A percentile compares a stretch with the other conserved stretches of the same genome.
phyloP scores from a whole-genome alignment of 1,140 invertebrate species.

The Drosophila kepulauana region DNA sequence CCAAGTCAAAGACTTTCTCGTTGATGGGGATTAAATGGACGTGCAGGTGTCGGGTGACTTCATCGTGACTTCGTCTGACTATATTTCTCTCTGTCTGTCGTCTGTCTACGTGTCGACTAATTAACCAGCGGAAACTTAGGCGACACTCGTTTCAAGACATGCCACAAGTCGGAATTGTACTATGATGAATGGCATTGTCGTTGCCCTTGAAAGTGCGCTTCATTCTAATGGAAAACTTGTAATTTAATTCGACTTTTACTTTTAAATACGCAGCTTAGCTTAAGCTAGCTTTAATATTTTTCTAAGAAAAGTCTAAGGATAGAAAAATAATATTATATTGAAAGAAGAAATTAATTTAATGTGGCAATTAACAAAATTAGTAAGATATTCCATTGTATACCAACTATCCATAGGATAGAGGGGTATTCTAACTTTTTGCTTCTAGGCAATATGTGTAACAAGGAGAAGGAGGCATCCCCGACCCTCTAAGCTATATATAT shows the following conservation, averaged over 20 bases:
- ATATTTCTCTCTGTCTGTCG: too few relatives aligned
- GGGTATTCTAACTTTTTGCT: too few relatives aligned
- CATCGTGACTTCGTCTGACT: conserved; percentile 30
- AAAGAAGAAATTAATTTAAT: too few relatives aligned
- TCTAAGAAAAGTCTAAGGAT: too few relatives aligned
- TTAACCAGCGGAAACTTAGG: conserved; percentile 55
- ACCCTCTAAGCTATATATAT: too few relatives aligned
- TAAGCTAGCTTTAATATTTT: neutral
- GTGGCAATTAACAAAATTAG: too few relatives aligned
- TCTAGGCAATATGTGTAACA: too few relatives aligned
- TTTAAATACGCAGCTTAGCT: neutral
- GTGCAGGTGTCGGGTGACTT: conserved; percentile 8
- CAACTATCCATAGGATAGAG: too few relatives aligned
- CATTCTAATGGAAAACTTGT: neutral
- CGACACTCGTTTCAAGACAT: conserved; percentile 29
- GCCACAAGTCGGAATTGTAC: conserved; percentile 52
- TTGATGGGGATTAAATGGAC: conserved; percentile 2
- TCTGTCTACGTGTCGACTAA: conserved; percentile 38
- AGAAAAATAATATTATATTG: too few relatives aligned
- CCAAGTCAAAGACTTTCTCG: neutral
- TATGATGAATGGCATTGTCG: conserved; percentile 4
- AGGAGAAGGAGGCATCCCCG: too few relatives aligned
- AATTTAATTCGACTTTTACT: neutral
- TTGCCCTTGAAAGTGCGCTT: neutral
- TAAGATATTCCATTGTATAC: too few relatives aligned